Base-by-base conservation (phyloP, 1,140 invertebrate genomes). In the Anoplophora glabripennis region DNA sequence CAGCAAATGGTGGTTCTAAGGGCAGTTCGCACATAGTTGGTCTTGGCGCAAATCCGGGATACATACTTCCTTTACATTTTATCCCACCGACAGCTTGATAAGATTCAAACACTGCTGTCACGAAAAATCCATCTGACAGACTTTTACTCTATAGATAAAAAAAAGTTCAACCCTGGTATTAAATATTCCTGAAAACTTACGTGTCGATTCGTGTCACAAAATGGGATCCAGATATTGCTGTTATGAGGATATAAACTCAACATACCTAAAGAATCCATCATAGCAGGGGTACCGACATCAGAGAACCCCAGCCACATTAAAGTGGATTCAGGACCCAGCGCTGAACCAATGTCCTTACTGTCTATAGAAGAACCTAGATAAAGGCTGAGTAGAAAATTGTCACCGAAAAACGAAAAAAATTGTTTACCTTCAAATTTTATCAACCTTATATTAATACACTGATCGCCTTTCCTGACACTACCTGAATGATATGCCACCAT, bases 221-320 rank as follows among this genome's bases (percentile, higher is more conserved):
- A 81, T 3, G 90, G 90, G 62, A 86, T 82, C 94, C 94, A 96
- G 15, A 83, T 76, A 33, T 79, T 82, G 56, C 78, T 82, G n/a
- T 77, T 79, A 4, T 78, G 78, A 53, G 82, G 80, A 66, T 88
- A 86, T 41, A 93, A 71, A 53, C 83, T 79, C 18, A 90, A 64
- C 49, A 87, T 70, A 53, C 89, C 89, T 70, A 82, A 77, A 52
- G 83, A 81, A 82, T 92, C 89, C 69, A 80, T 81, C 35, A 79
- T 80, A 69, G 77, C 81, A n/a, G 83, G 86, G 46, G 85, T 92
- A 57, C 86, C 91, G 65, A 86, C 82, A 73, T 93, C 91, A 0
- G 87, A 84, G 70, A 89, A 88, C 40, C 94, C 94, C 45, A 91
- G 69, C 94, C 94, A 97, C 41, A 78, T 73, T 10, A 96, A 71